Base-by-base conservation (phyloP, 2,888 invertebrate species). In the Erynnis tages region DNA sequence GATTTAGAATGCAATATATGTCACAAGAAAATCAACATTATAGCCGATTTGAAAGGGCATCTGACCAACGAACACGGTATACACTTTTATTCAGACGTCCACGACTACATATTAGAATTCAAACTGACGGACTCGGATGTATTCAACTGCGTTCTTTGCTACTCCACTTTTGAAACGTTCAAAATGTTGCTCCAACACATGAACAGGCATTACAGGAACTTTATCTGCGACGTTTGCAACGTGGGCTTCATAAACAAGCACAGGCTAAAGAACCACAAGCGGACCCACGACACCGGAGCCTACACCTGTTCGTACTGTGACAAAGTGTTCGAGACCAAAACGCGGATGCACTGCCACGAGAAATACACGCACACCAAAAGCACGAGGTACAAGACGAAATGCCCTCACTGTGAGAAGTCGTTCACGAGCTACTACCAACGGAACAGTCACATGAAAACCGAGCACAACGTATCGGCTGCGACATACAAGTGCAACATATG, bases 401-500 rank as follows among this genome's bases (percentile, higher is more conserved):
- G 88, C 19, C 84, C 87, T 0, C 81, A 84, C 0, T 88, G 88
- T 13, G 76, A 81, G 0, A 61, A 81, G 13, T 76, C 80, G 0
- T 88, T 88, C 25, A 83, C 79, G 0, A 84, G 82, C 19, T 88
- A 88, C 21, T 84, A 86, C 10, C 77, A 81, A 56, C 55, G 88
- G 2, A 88, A 88, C 7, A 57, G 83, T 0, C 88, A 88, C 8
- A 86, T 88, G 86, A 69, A 72, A 0, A 62, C 69, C 0, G 83
- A 79, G 1, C 88, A 88, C n/a, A 82, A 87, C 11, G 65, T 71
- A 0, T 64, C 68, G 0, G 83, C 86, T 0, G 84, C 86, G 0
- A 73, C 75, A 0, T 88, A 88, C 52, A 83, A 82, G 41, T 89
- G 88, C 23, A 86, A 87, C 52, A 77, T 84, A 3, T 89, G 88